These are phyloP conservation scores for Leptarthrus brevirostris DNA, from an alignment of 2,888 invertebrate genomes.

Conservation along the genomic window DNA sequence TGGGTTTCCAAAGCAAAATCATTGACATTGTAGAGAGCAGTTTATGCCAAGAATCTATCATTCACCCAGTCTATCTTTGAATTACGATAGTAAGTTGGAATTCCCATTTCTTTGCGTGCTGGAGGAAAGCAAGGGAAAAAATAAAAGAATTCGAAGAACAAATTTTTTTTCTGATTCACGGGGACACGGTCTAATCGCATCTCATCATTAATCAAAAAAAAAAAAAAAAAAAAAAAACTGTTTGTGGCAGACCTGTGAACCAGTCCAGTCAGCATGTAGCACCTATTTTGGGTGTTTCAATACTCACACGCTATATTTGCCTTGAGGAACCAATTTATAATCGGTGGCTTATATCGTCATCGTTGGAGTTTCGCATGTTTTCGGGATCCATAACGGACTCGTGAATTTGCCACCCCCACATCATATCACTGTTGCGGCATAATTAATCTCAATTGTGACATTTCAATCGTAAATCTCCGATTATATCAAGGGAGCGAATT, in stretches of 20 bases:
- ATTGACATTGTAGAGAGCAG: neutral
- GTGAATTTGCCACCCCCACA: neutral
- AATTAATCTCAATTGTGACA: constrained; percentile 3
- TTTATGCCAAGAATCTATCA: neutral
- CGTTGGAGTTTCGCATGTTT: neutral
- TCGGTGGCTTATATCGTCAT: neutral
- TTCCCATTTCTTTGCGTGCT: neutral
- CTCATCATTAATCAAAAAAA: neutral
- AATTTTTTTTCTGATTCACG: neutral
- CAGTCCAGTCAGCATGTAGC: neutral
- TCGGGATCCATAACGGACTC: neutral
- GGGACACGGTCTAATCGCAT: neutral
- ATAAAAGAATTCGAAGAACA: neutral
- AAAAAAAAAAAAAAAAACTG: no score
- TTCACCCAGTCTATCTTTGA: neutral
- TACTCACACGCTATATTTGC: neutral
- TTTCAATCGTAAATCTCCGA: constrained; percentile 1
- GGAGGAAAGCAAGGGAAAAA: neutral
- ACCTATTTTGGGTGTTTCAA: no score
- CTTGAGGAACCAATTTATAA: neutral
- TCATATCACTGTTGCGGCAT: neutral
- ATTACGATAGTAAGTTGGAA: neutral
- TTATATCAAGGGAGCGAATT: neutral
- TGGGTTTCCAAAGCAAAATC: neutral
- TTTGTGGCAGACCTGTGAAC: neutral